phyloP scores from a whole-genome alignment of 2,888 invertebrate species.

The Synanthedon vespiformis region DNA sequence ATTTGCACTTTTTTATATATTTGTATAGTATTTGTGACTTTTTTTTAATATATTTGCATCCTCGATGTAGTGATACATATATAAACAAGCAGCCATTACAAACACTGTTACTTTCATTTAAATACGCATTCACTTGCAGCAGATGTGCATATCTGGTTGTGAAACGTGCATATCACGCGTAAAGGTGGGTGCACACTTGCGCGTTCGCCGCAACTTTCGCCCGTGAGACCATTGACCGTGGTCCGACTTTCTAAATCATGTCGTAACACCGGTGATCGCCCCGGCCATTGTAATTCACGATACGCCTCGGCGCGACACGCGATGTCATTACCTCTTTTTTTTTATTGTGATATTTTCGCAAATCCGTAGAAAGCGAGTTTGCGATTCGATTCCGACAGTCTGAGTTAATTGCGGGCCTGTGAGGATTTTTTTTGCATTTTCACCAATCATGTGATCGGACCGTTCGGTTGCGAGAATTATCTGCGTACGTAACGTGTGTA shows the following conservation, averaged over 20 bases:
- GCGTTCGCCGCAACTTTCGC: conserved; percentile 51
- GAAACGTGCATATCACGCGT: conserved; percentile 33
- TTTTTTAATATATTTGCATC: too few relatives aligned
- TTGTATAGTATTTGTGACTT: too few relatives aligned
- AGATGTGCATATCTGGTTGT: conserved; percentile 17
- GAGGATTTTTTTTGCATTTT: background rate
- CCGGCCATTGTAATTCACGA: conserved; percentile 59
- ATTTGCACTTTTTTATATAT: too few relatives aligned
- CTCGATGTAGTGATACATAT: background rate
- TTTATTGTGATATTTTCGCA: conserved; percentile 44
- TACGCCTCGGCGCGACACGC: conserved; percentile 53
- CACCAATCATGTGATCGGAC: background rate
- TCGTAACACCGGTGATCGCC: conserved; percentile 61
- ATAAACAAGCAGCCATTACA: conserved; percentile 3
- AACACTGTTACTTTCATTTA: conserved; percentile 40
- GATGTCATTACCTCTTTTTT: conserved; percentile 53
- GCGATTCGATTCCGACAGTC: conserved; percentile 1
- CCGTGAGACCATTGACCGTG: conserved; percentile 63
- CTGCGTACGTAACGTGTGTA: too few relatives aligned
- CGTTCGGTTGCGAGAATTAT: too few relatives aligned
- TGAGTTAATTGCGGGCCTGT: background rate
- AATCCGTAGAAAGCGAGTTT: conserved; percentile 49
- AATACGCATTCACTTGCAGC: background rate
- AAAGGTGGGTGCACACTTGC: conserved; percentile 35
- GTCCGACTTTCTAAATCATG: conserved; percentile 64